Base-by-base conservation (phyloP, 2,797 vertebrate species). In the Cheirogaleus major region DNA sequence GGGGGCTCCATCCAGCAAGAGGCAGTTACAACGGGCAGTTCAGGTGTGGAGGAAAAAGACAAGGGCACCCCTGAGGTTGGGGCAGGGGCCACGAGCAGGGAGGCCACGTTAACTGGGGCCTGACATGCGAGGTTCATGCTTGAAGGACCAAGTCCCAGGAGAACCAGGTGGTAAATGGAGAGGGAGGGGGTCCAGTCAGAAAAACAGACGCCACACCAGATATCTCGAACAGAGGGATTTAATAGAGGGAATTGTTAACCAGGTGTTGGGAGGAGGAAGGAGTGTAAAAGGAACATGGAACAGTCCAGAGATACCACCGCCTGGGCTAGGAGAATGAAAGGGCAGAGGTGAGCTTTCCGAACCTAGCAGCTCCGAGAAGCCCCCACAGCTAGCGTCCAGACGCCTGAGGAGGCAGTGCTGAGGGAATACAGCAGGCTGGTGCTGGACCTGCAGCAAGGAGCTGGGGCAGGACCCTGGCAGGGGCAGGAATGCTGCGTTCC, bases 61-160 rank as follows among this genome's bases (percentile, higher is more conserved):
- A 4, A 0, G 0, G 20, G 23, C 69, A 57, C 41, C 27, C 10
- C n/a, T 15, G 25, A 61, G 75, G 35, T 43, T 0, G 3, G 35
- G 35, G 43, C 17, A 7, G 25, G 41, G 43, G 12, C 76, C n/a
- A 1, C 41, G 50, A 52, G 11, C 20, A 23, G n/a, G 43, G 43
- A 38, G n/a, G n/a, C 52, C 72, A 9, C 22, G 11, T 61, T 85
- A 43, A 20, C 12, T 61, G 52, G n/a, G 61, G 30, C 61, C 67
- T 84, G 32, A 45, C 67, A 8, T 43, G 57, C 7, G 45, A 43
- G 38, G 25, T 38, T 87, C 10, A 5, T 87, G 78, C 50, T 43
- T 35, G 32, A 22, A 76, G 17, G 27, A 82, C 32, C 18, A 8
- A 48, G 72, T 87, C 43, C 32, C 17, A 20, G 25, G 17, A 30